Evolutionary conservation across 1,140 invertebrate genomes (phyloP), one percentile per base, ranked within the genome.

Genomic region (Pachyrhynchus sulphureomaculatus): DNA sequence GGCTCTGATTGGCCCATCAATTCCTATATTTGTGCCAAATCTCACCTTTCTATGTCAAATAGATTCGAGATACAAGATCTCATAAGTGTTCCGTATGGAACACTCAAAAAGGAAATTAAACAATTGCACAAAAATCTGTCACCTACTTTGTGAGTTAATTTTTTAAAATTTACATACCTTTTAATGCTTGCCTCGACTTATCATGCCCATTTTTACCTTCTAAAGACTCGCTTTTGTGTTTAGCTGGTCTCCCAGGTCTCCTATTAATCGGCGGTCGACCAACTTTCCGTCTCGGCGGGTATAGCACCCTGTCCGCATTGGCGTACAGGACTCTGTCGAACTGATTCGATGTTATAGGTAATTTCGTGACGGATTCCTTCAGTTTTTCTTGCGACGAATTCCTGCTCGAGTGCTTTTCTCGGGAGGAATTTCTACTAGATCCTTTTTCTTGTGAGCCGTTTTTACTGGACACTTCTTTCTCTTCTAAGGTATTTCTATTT

Each of bases 231-330:
- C 10, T 54, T 66, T 52, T 55, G 24, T 51, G 24, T 53, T 61
- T 33, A 74, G 74, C 60, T 76, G 55, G 81, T 71, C 80, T 78
- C n/a, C 79, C 76, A 33, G 78, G 70, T 75, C 81, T 82, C 54
- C 72, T 74, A 41, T 64, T 52, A 33, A 68, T 47, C 15, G 69
- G 56, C 6, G 71, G 71, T 57, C 75, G 60, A 1, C 70, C 73
- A 9, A 67, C 62, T 77, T 88, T 90, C 60, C 88, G 80, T 62
- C 88, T 84, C 0, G 87, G 87, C 1, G 88, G 88, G 78, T 90
- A 90, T 4, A 89, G 70, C 0, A 89, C 86, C 49, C 86, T 77
- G 65, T 89, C 88, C 0, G 86, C 75, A 58, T 81, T 89, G 0
- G 85, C 87, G 72, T 86, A 86, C 59, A 86, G 73, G 61, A 85